These are phyloP conservation scores for Rhinichthys osculus DNA, from an alignment of 2,797 vertebrate species.

Conservation along the genomic window DNA sequence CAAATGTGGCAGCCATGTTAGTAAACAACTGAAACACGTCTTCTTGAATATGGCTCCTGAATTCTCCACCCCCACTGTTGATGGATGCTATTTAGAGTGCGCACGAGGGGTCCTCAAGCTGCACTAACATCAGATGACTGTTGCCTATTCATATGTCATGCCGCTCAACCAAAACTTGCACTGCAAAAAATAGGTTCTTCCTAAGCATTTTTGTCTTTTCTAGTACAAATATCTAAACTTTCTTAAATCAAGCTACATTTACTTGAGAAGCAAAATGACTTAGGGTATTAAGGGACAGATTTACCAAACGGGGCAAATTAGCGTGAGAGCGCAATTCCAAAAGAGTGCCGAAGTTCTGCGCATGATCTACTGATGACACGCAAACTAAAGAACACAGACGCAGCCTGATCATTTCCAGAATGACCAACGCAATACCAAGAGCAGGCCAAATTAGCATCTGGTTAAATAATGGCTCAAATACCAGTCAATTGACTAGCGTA, in stretches of 20 bases:
- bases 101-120: constrained; percentile 43
- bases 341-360: too few species aligned
- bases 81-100: constrained; percentile 42
- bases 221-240: not conserved
- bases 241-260: not conserved
- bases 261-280: not conserved
- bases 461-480: too few species aligned
- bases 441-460: too few species aligned
- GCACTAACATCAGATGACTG: constrained; percentile 56
- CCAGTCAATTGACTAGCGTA: too few species aligned
- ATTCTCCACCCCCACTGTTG: constrained; percentile 54
- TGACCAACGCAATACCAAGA: too few species aligned
- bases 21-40: constrained; percentile 67
- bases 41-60: constrained; percentile 63
- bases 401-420: too few species aligned
- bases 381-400: too few species aligned
- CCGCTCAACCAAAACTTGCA: constrained; percentile 35
- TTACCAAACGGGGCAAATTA: too few species aligned
- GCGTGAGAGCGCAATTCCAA: too few species aligned
- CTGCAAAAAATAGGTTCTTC: constrained; percentile 1
- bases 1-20: constrained; percentile 54
- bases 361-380: too few species aligned
- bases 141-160: constrained; percentile 61
- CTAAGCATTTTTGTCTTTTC: not conserved
- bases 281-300: not conserved